Conservation (phyloP, 2,113 vertebrate species). For the Paedocypris sp. region DNA sequence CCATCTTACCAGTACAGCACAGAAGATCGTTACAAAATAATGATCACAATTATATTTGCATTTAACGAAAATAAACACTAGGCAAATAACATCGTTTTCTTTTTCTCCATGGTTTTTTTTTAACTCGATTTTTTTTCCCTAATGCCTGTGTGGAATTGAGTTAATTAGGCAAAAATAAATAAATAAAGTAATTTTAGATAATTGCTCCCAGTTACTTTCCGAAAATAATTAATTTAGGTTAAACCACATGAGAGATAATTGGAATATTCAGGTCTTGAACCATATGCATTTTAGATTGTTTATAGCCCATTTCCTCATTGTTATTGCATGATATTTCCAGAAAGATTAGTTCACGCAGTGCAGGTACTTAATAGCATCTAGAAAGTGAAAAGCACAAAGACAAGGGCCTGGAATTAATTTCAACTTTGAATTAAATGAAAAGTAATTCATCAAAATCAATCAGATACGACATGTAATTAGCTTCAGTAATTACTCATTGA, state of each 20-base stretch:
- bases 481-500: too few species aligned
- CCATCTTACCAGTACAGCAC: not conserved
- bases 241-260: not conserved
- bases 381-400: too few species aligned
- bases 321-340: not conserved
- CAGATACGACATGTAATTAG: too few species aligned
- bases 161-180: not conserved
- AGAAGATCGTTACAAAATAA: not conserved
- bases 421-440: too few species aligned
- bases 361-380: too few species aligned
- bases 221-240: constrained; percentile 1
- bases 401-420: too few species aligned
- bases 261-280: not conserved
- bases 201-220: not conserved
- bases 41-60: not conserved
- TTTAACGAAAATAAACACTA: not conserved
- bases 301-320: not conserved
- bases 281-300: not conserved
- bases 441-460: too few species aligned
- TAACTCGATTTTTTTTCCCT: too few species aligned
- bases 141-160: constrained; percentile 8
- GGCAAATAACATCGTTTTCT: constrained; percentile 4
- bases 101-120: too few species aligned
- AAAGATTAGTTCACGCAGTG: not conserved
- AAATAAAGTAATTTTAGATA: not conserved